Percentiles rank a stretch among this genome's conserved stretches.
phyloP scores from a whole-genome alignment of 2,797 vertebrate genomes.

The Periparus ater region DNA sequence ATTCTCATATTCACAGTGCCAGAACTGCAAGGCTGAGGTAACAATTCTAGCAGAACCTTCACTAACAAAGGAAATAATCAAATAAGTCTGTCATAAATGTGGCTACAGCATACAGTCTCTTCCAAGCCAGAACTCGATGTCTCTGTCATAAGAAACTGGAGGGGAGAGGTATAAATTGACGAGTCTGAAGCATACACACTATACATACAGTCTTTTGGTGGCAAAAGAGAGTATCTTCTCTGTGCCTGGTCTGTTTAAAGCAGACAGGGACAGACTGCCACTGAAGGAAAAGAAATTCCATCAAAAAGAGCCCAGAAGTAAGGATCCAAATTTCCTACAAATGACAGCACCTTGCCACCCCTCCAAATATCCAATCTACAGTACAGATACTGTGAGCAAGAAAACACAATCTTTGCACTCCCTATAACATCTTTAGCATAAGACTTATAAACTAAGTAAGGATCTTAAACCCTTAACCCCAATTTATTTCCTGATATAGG shows the following conservation, averaged over 20 bases:
- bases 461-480: neutral
- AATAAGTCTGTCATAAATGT: neutral
- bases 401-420: neutral
- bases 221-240: neutral
- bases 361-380: neutral
- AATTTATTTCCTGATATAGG: neutral
- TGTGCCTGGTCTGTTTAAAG: neutral
- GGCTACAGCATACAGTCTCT: neutral
- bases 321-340: neutral
- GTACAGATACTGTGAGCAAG: neutral
- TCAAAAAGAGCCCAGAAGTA: neutral
- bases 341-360: neutral
- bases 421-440: neutral
- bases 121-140: neutral
- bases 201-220: neutral
- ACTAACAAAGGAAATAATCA: neutral
- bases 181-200: rapidly evolving
- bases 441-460: neutral
- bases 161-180: neutral
- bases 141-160: neutral
- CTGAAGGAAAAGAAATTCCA: neutral
- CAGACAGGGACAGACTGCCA: neutral
- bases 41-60: neutral
- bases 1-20: neutral
- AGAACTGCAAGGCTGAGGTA: neutral